Evolutionary conservation across 2,888 invertebrate genomes (phyloP).

Genomic region (Tenthredo notha): DNA sequence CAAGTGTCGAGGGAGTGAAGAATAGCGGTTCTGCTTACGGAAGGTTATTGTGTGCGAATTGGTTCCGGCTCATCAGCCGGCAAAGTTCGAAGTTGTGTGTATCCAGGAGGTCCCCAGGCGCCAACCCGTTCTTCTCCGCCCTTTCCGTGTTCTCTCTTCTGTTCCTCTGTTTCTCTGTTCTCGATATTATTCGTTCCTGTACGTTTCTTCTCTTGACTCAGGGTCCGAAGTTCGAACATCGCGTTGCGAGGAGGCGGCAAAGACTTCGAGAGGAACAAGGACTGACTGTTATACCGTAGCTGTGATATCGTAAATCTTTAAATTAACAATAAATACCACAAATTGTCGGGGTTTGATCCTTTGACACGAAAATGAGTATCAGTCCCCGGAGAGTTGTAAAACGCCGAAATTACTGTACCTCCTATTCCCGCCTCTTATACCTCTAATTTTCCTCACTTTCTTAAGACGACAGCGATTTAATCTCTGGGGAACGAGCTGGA

Average conservation of each 20-base stretch:
- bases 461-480: slow-evolving; percentile 22
- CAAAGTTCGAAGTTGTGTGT: slow-evolving; percentile 60
- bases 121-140: slow-evolving; percentile 61
- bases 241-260: not conserved
- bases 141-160: slow-evolving; percentile 42
- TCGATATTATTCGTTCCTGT: slow-evolving; percentile 57
- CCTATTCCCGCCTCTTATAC: not conserved
- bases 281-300: not conserved
- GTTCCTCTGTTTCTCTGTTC: slow-evolving; percentile 37
- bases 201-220: slow-evolving; percentile 59
- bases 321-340: slow-evolving; percentile 72
- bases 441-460: slow-evolving; percentile 1
- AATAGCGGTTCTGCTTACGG: slow-evolving; percentile 74
- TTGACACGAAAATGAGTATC: slow-evolving; percentile 63
- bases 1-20: slow-evolving; percentile 63
- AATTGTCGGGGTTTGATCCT: slow-evolving; percentile 66
- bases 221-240: slow-evolving; percentile 33
- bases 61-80: slow-evolving; percentile 75
- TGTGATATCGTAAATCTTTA: slow-evolving; percentile 66
- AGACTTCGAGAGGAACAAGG: not conserved
- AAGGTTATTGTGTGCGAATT: slow-evolving; percentile 74
- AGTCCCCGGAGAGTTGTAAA: slow-evolving; percentile 65
- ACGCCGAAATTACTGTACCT: slow-evolving; percentile 56
- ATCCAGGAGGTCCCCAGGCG: slow-evolving; percentile 67
- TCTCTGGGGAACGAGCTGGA: slow-evolving; percentile 10